These are phyloP conservation scores for Bathynomus jamesi DNA, from an alignment of 1,140 invertebrate species.

Conservation along the genomic window DNA sequence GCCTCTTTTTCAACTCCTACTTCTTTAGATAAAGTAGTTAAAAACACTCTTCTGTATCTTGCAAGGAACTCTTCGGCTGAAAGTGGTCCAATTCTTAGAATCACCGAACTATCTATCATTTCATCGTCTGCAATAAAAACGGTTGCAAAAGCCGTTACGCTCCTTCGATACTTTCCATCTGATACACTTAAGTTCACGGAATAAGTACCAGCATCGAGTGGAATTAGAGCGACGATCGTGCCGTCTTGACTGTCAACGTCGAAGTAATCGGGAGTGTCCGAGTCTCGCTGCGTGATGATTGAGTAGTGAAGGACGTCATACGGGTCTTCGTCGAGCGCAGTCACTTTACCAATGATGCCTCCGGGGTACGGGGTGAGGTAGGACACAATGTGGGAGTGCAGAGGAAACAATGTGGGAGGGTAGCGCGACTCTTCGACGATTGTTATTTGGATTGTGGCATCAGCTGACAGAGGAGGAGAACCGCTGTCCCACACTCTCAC, in stretches of 20 bases:
- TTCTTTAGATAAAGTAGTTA: constrained; percentile 61
- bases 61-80: constrained; percentile 76
- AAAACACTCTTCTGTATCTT: constrained; percentile 72
- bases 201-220: constrained; percentile 81
- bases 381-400: constrained; percentile 77
- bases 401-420: constrained; percentile 72
- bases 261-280: constrained; percentile 57
- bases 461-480: constrained; percentile 72
- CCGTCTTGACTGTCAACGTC: constrained; percentile 73
- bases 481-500: constrained; percentile 81
- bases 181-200: constrained; percentile 53
- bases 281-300: constrained; percentile 56
- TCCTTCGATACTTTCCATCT: constrained; percentile 50
- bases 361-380: constrained; percentile 85
- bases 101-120: constrained; percentile 75
- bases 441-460: constrained; percentile 76
- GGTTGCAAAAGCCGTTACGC: constrained; percentile 61
- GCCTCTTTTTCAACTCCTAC: constrained; percentile 40
- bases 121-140: constrained; percentile 73
- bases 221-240: constrained; percentile 66
- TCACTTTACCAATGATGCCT: constrained; percentile 76
- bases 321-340: constrained; percentile 81
- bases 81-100: constrained; percentile 56
- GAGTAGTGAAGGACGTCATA: constrained; percentile 77
- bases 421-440: constrained; percentile 59